These are phyloP conservation scores for Proterorhinus semilunaris DNA, from an alignment of 2,113 vertebrate genomes.

Conservation along the genomic window DNA sequence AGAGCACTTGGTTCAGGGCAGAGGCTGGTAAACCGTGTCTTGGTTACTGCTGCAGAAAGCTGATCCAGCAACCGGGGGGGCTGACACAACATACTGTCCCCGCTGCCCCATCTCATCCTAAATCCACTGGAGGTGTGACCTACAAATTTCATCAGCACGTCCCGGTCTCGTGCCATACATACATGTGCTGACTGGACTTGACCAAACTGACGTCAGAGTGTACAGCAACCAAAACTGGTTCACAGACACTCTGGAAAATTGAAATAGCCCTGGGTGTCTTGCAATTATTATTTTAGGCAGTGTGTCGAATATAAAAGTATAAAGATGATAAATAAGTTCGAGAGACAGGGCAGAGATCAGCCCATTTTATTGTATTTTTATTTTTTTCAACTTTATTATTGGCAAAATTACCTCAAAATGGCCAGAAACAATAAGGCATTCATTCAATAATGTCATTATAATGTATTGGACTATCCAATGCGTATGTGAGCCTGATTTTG, in stretches of 20 bases:
- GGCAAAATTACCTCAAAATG: too few species aligned
- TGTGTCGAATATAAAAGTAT: too few species aligned
- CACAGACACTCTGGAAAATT: background rate
- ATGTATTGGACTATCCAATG: too few species aligned
- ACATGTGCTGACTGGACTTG: slow-evolving; percentile 16
- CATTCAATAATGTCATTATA: too few species aligned
- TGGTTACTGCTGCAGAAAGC: slow-evolving; percentile 59
- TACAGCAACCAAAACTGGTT: slow-evolving; percentile 18
- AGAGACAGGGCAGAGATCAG: too few species aligned
- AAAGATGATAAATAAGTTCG: too few species aligned
- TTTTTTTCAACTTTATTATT: too few species aligned
- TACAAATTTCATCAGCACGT: slow-evolving; percentile 13
- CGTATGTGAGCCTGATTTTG: too few species aligned
- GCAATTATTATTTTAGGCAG: too few species aligned
- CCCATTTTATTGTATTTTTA: too few species aligned
- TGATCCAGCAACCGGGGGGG: slow-evolving; percentile 52
- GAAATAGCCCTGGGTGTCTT: background rate
- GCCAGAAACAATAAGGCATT: too few species aligned
- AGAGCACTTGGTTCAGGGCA: slow-evolving; percentile 33
- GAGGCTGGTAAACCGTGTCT: slow-evolving; percentile 40
- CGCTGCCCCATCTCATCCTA: background rate
- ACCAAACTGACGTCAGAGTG: slow-evolving; percentile 12
- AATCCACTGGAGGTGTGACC: slow-evolving; percentile 21
- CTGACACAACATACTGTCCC: background rate
- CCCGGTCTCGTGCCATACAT: background rate